These are phyloP conservation scores for Arenaria interpres DNA, from an alignment of 2,113 vertebrate genomes.

Conservation along the genomic window DNA sequence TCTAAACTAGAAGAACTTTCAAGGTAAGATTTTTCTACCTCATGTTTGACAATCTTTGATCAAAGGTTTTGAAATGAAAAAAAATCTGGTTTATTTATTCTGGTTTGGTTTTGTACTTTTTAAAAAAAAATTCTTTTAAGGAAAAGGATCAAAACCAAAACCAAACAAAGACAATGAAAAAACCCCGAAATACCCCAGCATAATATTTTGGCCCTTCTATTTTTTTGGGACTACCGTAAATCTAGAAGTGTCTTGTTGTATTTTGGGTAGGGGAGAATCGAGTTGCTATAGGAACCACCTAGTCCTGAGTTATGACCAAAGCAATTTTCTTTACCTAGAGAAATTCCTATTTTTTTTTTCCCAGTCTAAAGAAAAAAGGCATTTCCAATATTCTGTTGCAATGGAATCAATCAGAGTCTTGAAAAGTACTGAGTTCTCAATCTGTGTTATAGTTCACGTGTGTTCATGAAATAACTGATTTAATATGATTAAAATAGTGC, in stretches of 20 bases:
- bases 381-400: neutral
- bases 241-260: neutral
- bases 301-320: neutral
- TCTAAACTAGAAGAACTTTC: slow-evolving; percentile 96
- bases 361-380: neutral
- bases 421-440: neutral
- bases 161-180: neutral
- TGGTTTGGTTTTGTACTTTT: neutral
- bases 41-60: neutral
- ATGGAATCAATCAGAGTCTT: neutral
- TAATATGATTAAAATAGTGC: neutral
- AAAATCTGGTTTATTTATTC: neutral
- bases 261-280: neutral
- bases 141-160: neutral
- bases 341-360: neutral
- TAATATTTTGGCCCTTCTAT: neutral
- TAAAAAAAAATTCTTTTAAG: neutral
- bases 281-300: neutral
- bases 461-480: neutral
- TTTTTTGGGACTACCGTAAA: neutral
- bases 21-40: slow-evolving; percentile 76
- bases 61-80: neutral
- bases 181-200: neutral
- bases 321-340: neutral
- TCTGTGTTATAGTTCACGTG: neutral